Percentiles rank a stretch among this genome's conserved stretches.
phyloP scores from a whole-genome alignment of 2,888 invertebrate genomes.

The Amblyjoppa fuscipennis region DNA sequence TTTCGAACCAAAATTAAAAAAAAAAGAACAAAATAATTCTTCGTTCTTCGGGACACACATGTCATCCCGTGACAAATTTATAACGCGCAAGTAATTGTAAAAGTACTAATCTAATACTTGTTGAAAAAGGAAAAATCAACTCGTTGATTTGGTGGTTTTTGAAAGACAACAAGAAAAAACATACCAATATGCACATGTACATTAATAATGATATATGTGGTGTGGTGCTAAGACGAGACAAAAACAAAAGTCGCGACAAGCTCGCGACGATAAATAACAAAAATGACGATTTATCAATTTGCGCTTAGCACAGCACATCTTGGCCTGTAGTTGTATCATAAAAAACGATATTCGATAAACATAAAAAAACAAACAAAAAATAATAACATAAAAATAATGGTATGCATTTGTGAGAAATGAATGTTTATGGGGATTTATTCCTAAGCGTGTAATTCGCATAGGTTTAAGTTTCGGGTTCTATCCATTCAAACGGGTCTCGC shows the following conservation, averaged over 20 bases:
- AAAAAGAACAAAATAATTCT: background rate
- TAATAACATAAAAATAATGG: conserved; percentile 69
- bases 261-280: conserved; percentile 45
- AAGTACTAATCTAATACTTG: conserved; percentile 56
- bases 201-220: conserved; percentile 60
- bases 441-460: conserved; percentile 9
- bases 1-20: conserved; percentile 2
- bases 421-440: conserved; percentile 34
- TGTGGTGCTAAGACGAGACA: conserved; percentile 65
- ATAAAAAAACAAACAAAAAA: conserved; percentile 65
- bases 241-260: conserved; percentile 24
- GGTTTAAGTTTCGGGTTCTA: conserved; percentile 52
- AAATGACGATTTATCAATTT: conserved; percentile 60
- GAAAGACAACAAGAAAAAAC: conserved; percentile 34
- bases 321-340: conserved; percentile 81
- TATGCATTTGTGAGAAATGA: conserved; percentile 66
- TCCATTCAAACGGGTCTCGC: conserved; percentile 79
- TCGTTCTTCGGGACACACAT: background rate
- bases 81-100: conserved; percentile 53
- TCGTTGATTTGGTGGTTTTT: conserved; percentile 53
- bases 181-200: conserved; percentile 61
- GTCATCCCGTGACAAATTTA: conserved; percentile 15
- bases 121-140: conserved; percentile 51
- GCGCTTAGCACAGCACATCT: conserved; percentile 80
- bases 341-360: conserved; percentile 69